Base-by-base conservation (phyloP, 2,113 vertebrate species). In the Arenaria interpres region DNA sequence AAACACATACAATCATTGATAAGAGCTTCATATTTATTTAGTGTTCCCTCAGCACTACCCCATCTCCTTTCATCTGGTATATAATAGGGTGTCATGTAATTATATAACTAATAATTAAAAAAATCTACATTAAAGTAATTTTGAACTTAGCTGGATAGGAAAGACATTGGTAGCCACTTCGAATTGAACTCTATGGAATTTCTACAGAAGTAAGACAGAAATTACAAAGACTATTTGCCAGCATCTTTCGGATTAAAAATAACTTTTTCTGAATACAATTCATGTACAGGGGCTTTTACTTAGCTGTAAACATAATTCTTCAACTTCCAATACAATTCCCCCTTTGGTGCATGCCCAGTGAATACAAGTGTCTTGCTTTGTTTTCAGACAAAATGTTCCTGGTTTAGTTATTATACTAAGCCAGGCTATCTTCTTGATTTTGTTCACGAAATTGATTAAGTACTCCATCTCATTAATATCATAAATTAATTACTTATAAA, bases 381-480 rank as follows among this genome's bases (percentile, higher is more conserved):
- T 41, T 73, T 89, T 62, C 22, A 45, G 37, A 54, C 12, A 76
- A 50, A 67, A 25, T 33, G 24, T 50, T 4, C 51, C 7, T 56
- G 18, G 7, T 67, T 74, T 73, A 71, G 18, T n/a, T 85, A 12
- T 64, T 80, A 28, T 28, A 46, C 3, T 23, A 85, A 41, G 14
- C 41, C 28, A 62, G 15, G 6, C 41, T 76, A 24, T 69, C 25
- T 50, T 75, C 24, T 66, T 0, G 0, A 4, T 17, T 73, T 69
- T 76, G 3, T 59, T 63, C 9, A 12, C 59, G 51, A 95, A 84
- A 81, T 45, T 50, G 32, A 32, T 66, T 7, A 80, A 88, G 69
- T 48, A 39, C 23, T 64, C 14, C 6, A 2, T 62, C 20, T 90
- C 2, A 0, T 85, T 73, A 59, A 63, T 85, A 12, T n/a, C 10